Evolutionary conservation across 1,140 invertebrate genomes (phyloP), one percentile per base, ranked within the genome.

Genomic region (Trachymyrmex cornetzi): DNA sequence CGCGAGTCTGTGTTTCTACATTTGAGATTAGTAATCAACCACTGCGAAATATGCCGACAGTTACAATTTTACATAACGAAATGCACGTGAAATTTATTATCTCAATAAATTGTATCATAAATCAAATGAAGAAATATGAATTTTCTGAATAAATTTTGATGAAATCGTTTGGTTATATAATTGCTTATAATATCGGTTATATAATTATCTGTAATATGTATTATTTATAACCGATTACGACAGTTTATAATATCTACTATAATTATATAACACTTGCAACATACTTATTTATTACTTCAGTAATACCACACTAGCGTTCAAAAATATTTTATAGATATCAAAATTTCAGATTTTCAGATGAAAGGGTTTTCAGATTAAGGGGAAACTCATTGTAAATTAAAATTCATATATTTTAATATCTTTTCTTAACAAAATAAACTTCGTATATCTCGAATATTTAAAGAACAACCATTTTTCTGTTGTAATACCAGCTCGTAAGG

Each of bases 21-120:
- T 74, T 55, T 66, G 22, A 7, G 19, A 14, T 22, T 2, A 55
- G 16, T 71, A 19, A 19, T 34, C 50, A 24, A 24, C 34, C n/a
- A 61, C 16, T 63, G 14, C 0, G 38, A 6, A 53, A 55, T 34
- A 67, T 19, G 0, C 30, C 12, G 34, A 24, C 55, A 48, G 38
- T 64, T 27, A 22, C 22, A 12, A 34, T 24, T 59, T 55, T 14
- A 30, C 30, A 9, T 38, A 14, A 77, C 6, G 38, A 9, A 74
- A 12, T 57, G 6, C 16, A 2, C 16, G 11, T 27, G 34, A 59
- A 57, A 6, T 7, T 0, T 24, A 24, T 50, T 79, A 48, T 66
- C 38, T 66, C 38, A 27, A 77, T n/a, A 66, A 79, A 79, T 44
- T 12, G n/a, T 38, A 12, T 44, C 38, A 44, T 44, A 44, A 44